phyloP scores from a whole-genome alignment of 2,113 vertebrate species.

The Rousettus leschenaultii region DNA sequence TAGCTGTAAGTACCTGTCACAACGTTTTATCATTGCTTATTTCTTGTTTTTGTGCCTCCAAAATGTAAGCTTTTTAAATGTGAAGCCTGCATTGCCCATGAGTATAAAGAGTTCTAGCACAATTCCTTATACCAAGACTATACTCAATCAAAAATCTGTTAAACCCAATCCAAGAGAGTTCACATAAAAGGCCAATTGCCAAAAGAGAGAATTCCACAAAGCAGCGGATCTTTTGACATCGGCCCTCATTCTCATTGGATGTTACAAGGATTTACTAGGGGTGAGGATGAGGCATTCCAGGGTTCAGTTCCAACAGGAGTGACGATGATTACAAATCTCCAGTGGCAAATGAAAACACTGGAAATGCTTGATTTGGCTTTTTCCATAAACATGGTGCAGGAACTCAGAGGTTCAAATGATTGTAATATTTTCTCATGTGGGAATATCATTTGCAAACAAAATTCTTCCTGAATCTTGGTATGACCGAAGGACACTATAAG shows the following conservation, averaged over 20 bases:
- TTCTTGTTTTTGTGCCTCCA: background rate
- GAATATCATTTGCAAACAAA: background rate
- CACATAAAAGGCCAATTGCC: background rate
- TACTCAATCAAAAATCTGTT: background rate
- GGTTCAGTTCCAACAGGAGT: background rate
- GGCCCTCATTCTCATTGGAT: background rate
- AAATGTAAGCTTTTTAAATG: background rate
- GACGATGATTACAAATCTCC: background rate
- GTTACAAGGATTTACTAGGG: background rate
- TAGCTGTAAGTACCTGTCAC: background rate
- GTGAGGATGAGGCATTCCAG: background rate
- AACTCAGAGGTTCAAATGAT: background rate
- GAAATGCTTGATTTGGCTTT: background rate
- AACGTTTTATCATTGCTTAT: background rate
- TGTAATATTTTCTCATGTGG: background rate
- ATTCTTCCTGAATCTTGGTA: background rate
- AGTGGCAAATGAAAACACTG: background rate
- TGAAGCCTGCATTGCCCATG: background rate
- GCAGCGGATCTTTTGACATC: background rate
- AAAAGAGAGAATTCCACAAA: background rate
- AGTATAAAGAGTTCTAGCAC: background rate
- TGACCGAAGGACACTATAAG: background rate
- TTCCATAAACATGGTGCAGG: background rate
- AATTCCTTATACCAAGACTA: background rate
- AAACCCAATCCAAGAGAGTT: background rate